phyloP scores from a whole-genome alignment of 2,113 vertebrate genomes.

The Octodon degus region DNA sequence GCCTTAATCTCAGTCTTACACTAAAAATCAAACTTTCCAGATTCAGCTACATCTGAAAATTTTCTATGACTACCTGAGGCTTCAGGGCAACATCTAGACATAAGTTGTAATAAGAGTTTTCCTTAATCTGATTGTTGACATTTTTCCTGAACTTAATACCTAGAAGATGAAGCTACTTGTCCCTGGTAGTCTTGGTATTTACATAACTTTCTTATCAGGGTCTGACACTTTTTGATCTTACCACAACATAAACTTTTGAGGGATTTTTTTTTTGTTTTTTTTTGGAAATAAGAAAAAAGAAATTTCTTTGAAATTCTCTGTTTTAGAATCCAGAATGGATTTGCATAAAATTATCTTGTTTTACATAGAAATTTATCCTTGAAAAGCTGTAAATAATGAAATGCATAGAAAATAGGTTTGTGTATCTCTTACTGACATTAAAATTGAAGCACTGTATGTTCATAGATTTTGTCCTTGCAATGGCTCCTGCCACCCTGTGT shows the following conservation, averaged over 20 bases:
- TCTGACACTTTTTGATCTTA: not conserved
- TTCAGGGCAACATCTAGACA: not conserved
- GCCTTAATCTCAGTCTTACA: too few species aligned
- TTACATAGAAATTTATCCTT: not conserved
- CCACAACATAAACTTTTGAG: too few species aligned
- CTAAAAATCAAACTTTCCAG: not conserved
- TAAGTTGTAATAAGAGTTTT: not conserved
- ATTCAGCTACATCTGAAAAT: not conserved
- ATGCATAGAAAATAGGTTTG: not conserved
- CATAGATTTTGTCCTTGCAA: not conserved
- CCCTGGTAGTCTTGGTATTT: not conserved
- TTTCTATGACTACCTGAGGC: not conserved
- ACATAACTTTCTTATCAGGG: not conserved
- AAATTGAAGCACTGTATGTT: not conserved
- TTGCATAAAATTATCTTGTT: not conserved
- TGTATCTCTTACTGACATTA: not conserved
- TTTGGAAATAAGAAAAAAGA: not conserved
- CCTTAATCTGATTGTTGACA: not conserved
- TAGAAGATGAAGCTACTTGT: not conserved
- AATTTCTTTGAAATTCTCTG: not conserved
- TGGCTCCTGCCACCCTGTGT: not conserved
- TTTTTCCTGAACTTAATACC: slow-evolving; percentile 4
- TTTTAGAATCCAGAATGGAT: not conserved
- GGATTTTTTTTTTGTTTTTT: too few species aligned
- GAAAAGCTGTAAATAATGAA: not conserved